Conservation (phyloP, 2,113 vertebrate species). For the Phrynocephalus versicolor region DNA sequence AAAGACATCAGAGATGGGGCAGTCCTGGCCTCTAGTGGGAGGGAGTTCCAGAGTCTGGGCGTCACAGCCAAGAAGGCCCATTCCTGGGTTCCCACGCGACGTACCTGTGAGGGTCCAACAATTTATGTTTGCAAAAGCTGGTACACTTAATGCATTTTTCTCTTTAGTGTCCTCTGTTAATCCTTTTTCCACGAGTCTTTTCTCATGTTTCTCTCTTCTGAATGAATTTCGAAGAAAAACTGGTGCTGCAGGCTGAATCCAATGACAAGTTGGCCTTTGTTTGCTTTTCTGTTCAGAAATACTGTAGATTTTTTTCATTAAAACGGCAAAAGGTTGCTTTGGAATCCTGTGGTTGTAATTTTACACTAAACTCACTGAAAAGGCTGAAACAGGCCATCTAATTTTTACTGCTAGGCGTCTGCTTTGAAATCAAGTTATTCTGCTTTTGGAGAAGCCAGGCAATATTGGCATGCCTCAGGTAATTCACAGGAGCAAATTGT, state of each 20-base stretch:
- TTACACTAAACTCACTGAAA: background rate
- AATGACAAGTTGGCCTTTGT: background rate
- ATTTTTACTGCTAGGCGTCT: fast-evolving
- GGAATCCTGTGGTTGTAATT: background rate
- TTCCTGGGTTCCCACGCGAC: too few species aligned
- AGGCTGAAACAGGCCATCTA: background rate
- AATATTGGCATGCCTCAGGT: background rate
- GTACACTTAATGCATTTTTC: background rate
- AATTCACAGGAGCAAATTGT: background rate
- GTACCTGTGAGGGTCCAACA: too few species aligned
- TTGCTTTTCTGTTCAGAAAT: background rate
- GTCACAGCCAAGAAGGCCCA: too few species aligned
- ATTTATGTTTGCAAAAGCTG: background rate
- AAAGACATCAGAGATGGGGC: too few species aligned
- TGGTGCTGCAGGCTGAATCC: background rate
- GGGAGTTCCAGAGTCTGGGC: too few species aligned
- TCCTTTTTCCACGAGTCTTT: background rate
- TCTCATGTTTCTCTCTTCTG: background rate
- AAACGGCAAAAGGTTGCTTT: background rate
- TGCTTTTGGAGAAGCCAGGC: fast-evolving
- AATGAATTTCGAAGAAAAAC: background rate
- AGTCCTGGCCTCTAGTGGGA: too few species aligned
- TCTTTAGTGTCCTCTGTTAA: background rate
- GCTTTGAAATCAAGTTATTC: background rate
- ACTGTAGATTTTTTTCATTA: background rate